Conservation (phyloP, 2,888 invertebrate genomes). For the Polymixis flavicincta region DNA sequence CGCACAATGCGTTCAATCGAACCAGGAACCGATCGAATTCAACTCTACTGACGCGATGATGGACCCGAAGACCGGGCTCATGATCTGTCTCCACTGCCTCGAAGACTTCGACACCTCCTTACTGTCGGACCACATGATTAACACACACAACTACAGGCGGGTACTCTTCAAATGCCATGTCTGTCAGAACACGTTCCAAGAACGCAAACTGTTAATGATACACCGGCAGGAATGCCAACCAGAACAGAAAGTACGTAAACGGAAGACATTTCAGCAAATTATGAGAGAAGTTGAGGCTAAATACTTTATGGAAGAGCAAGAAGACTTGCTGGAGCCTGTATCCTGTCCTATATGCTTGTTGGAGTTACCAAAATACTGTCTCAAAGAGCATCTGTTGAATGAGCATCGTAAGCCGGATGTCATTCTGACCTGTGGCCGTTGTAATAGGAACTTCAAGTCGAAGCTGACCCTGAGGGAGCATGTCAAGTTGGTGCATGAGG, state of each 20-base stretch:
- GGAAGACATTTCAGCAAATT: conserved; percentile 68
- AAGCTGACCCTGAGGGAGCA: conserved; percentile 72
- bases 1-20: conserved; percentile 69
- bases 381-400: conserved; percentile 70
- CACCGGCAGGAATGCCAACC: conserved; percentile 68
- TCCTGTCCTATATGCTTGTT: conserved; percentile 70
- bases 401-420: conserved; percentile 68
- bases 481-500: conserved; percentile 73
- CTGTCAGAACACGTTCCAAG: conserved; percentile 68
- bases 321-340: conserved; percentile 49
- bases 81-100: conserved; percentile 73
- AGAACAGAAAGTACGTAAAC: conserved; percentile 62
- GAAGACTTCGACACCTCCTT: conserved; percentile 66
- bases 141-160: conserved; percentile 66
- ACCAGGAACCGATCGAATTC: conserved; percentile 72
- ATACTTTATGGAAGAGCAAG: conserved; percentile 55
- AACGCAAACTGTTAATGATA: conserved; percentile 52
- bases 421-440: conserved; percentile 64
- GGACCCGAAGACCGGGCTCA: conserved; percentile 68
- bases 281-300: conserved; percentile 63
- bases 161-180: conserved; percentile 70
- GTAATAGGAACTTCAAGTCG: conserved; percentile 71
- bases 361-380: conserved; percentile 65
- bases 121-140: conserved; percentile 71
- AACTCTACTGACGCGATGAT: conserved; percentile 68